These are phyloP conservation scores for Palloptera scutellata DNA, from an alignment of 2,888 invertebrate genomes.

Conservation along the genomic window DNA sequence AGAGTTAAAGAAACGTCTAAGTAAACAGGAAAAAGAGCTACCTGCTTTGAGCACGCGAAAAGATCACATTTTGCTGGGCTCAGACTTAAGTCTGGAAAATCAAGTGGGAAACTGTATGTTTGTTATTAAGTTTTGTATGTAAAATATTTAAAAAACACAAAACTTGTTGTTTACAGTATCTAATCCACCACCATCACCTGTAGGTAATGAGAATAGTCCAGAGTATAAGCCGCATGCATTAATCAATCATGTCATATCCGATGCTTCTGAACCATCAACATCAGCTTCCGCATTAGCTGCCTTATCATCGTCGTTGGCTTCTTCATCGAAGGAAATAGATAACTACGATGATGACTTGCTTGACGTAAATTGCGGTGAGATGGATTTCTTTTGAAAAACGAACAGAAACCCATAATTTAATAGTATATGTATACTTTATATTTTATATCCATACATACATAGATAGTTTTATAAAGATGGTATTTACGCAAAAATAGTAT, in stretches of 20 bases:
- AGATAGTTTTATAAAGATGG: not conserved
- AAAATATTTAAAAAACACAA: not conserved
- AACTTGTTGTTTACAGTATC: slow-evolving; percentile 50
- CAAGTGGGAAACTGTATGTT: slow-evolving; percentile 53
- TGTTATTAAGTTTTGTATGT: not conserved
- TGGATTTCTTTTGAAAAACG: slow-evolving; percentile 72
- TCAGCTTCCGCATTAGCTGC: slow-evolving; percentile 46
- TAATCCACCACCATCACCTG: slow-evolving; percentile 85
- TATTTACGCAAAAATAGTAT: too few relatives aligned
- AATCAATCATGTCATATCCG: slow-evolving; percentile 58
- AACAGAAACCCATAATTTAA: too few relatives aligned
- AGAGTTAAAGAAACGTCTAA: slow-evolving; percentile 71
- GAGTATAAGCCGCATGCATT: slow-evolving; percentile 68
- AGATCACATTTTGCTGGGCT: slow-evolving; percentile 51
- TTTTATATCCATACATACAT: not conserved
- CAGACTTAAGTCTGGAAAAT: slow-evolving; percentile 51
- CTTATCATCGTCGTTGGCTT: slow-evolving; percentile 30
- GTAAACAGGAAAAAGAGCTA: slow-evolving; percentile 59
- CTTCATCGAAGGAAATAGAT: slow-evolving; percentile 47
- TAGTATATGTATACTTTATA: slow-evolving; percentile 1
- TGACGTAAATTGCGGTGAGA: slow-evolving; percentile 74
- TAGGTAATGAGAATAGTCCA: slow-evolving; percentile 72
- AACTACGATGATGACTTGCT: slow-evolving; percentile 76
- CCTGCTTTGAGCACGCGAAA: slow-evolving; percentile 54
- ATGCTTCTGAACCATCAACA: slow-evolving; percentile 57